Percentiles rank a stretch among this genome's conserved stretches.
Conservation (phyloP, 2,888 invertebrate genomes). For the Himalopsyche japonica region DNA sequence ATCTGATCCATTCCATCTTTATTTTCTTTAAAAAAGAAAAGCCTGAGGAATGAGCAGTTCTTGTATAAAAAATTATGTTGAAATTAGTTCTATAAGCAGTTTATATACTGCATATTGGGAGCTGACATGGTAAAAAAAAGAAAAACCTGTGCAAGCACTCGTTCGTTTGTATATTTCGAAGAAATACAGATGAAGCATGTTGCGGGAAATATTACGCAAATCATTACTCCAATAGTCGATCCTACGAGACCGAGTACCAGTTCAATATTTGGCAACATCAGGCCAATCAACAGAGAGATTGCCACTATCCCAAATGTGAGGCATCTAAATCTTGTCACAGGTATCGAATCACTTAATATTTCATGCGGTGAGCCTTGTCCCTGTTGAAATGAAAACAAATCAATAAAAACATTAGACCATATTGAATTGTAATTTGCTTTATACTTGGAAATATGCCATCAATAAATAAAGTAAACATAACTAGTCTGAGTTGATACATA, state of each 20-base stretch:
- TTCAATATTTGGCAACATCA: constrained; percentile 92
- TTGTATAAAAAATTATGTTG: no score
- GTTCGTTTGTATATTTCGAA: constrained; percentile 81
- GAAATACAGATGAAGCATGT: constrained; percentile 85
- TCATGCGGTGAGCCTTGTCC: constrained; percentile 69
- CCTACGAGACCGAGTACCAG: constrained; percentile 92
- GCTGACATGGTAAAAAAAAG: no score
- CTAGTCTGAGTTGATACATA: no score
- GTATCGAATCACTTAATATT: constrained; percentile 68
- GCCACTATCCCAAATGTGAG: constrained; percentile 81
- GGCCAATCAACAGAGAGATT: constrained; percentile 75
- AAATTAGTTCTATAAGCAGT: neutral
- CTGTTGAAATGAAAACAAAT: constrained; percentile 48
- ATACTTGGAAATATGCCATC: no score
- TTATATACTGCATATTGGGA: no score
- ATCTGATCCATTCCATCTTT: no score
- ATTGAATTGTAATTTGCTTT: no score
- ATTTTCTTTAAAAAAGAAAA: no score
- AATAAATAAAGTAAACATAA: no score
- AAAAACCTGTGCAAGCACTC: constrained; percentile 77
- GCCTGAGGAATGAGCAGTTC: no score
- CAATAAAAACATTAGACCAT: neutral
- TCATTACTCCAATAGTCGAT: constrained; percentile 91
- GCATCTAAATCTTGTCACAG: constrained; percentile 78
- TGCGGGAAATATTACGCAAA: constrained; percentile 92